Evolutionary conservation across 2,797 vertebrate genomes (phyloP).

Genomic region (Stomatorhinus walkeri): DNA sequence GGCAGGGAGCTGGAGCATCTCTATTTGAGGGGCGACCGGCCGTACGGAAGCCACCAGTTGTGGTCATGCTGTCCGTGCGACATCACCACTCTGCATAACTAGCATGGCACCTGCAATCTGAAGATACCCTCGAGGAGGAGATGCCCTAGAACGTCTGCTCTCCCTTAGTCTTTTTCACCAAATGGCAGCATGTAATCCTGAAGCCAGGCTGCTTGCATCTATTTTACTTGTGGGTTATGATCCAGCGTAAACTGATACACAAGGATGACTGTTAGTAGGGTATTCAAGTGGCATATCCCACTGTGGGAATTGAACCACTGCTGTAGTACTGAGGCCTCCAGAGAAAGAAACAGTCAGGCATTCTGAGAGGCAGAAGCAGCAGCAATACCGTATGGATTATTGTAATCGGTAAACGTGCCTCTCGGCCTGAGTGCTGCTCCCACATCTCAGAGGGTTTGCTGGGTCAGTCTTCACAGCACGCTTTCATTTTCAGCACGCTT

Average conservation of each 20-base stretch:
- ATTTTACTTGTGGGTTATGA: not conserved
- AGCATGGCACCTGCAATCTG: slow-evolving; percentile 36
- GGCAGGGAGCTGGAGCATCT: slow-evolving; percentile 47
- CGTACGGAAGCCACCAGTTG: slow-evolving; percentile 40
- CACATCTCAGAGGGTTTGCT: not conserved
- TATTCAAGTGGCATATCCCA: not conserved
- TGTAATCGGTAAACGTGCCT: not conserved
- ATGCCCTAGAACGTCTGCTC: not conserved
- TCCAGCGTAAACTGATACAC: not conserved
- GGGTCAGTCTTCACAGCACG: not conserved
- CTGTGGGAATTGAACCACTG: not conserved
- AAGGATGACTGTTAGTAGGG: not conserved
- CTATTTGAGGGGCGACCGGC: slow-evolving; percentile 43
- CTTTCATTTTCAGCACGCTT: not conserved
- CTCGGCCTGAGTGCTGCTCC: not conserved
- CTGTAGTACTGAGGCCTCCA: not conserved
- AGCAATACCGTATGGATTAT: not conserved
- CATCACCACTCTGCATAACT: slow-evolving; percentile 49
- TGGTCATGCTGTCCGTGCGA: slow-evolving; percentile 42
- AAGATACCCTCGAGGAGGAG: not conserved
- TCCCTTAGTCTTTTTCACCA: not conserved
- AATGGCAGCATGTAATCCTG: not conserved
- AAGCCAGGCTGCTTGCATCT: not conserved
- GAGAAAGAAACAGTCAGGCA: not conserved
- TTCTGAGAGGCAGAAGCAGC: not conserved